phyloP scores from a whole-genome alignment of 2,888 invertebrate genomes.

The Halictus quadricinctus region DNA sequence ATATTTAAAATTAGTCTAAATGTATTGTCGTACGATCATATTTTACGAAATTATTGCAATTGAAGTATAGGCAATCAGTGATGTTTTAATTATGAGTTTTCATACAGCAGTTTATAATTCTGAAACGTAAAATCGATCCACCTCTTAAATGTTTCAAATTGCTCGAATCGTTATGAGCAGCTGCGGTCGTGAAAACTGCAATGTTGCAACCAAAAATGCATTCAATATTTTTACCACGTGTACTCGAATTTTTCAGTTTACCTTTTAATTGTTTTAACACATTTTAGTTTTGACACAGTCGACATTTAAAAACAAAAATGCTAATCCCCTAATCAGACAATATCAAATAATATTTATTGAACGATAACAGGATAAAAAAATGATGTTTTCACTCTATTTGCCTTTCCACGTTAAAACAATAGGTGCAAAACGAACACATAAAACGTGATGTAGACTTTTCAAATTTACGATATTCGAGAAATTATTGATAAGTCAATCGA shows the following conservation, averaged over 20 bases:
- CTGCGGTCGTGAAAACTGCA: background rate
- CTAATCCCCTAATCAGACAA: background rate
- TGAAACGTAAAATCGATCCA: background rate
- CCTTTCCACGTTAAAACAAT: background rate
- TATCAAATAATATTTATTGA: background rate
- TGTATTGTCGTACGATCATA: too few species aligned
- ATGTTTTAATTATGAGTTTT: background rate
- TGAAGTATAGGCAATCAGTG: too few species aligned
- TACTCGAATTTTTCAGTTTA: background rate
- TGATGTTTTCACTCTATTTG: background rate
- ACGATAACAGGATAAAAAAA: background rate
- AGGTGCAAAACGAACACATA: background rate
- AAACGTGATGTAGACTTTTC: background rate
- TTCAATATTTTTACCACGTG: background rate
- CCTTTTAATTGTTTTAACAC: background rate
- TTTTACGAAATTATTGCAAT: too few species aligned
- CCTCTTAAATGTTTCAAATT: background rate
- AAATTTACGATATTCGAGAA: background rate
- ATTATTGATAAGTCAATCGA: background rate
- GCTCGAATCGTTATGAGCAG: background rate
- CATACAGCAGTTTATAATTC: background rate
- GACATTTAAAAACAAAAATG: background rate
- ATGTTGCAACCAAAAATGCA: background rate
- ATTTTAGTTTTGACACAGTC: too few species aligned
- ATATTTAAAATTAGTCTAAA: too few species aligned